A percentile compares a stretch with the other conserved stretches of the same genome.
Conservation (phyloP, 2,888 invertebrate genomes). For the Ashinkailepas kermadecensis region DNA sequence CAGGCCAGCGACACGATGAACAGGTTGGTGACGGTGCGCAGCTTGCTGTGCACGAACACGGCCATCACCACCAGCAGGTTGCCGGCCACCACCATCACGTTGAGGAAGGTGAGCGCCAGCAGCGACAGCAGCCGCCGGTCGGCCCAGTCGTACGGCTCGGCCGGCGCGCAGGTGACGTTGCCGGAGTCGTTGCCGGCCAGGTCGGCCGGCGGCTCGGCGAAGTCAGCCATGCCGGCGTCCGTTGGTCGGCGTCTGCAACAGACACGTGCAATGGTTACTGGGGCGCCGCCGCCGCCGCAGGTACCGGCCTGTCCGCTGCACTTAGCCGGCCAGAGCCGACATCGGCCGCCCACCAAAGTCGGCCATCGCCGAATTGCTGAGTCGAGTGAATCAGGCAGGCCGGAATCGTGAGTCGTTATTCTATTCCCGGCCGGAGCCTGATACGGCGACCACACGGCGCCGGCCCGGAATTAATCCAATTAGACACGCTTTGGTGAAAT, state of each 20-base stretch:
- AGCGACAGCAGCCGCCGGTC: constrained; percentile 64
- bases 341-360: background rate
- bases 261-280: background rate
- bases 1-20: constrained; percentile 95
- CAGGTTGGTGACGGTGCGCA: constrained; percentile 90
- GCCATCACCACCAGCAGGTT: constrained; percentile 89
- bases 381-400: background rate
- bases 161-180: background rate
- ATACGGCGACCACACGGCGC: background rate
- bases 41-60: constrained; percentile 80
- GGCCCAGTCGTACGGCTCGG: constrained; percentile 51
- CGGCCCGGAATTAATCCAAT: background rate
- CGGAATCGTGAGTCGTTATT: background rate
- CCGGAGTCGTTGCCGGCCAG: background rate
- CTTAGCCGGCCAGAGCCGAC: background rate
- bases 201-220: background rate
- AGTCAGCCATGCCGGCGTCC: background rate
- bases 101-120: constrained; percentile 69
- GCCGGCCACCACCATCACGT: constrained; percentile 80
- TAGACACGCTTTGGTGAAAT: constrained; percentile 5
- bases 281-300: background rate
- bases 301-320: background rate
- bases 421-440: background rate
- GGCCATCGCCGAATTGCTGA: background rate
- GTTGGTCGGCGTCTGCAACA: background rate